Conservation (phyloP, 2,113 vertebrate genomes). For the Antigone vipio region DNA sequence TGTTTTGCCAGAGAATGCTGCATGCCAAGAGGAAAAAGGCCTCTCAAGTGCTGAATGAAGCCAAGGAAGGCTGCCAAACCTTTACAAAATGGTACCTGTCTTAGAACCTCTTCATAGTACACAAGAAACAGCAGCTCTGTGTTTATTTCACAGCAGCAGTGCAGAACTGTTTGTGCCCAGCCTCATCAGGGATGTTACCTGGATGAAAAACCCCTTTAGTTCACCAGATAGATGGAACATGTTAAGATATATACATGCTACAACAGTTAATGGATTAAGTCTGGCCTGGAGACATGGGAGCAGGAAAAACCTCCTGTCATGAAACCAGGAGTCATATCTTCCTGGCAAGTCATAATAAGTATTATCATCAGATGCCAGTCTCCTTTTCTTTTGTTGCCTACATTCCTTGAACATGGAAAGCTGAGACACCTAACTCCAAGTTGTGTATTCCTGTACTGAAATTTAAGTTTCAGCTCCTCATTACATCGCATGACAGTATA, state of each 20-base stretch:
- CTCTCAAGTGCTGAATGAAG: background rate
- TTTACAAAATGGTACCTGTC: background rate
- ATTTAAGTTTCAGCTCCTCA: background rate
- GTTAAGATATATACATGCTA: background rate
- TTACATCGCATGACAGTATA: fast-evolving
- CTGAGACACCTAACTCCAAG: background rate
- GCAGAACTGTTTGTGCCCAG: background rate
- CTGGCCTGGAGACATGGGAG: background rate
- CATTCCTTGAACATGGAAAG: background rate
- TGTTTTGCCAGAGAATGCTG: background rate
- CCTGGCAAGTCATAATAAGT: background rate
- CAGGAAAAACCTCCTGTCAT: no score
- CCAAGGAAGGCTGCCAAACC: background rate
- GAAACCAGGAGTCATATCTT: background rate
- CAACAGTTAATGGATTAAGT: background rate
- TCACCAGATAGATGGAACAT: background rate
- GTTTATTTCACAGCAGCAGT: background rate
- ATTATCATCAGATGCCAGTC: background rate
- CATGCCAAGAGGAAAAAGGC: background rate
- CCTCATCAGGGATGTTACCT: background rate
- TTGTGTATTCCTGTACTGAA: background rate
- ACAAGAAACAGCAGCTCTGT: background rate
- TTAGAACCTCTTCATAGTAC: background rate
- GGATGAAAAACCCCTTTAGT: background rate
- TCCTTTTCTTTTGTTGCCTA: background rate